These are phyloP conservation scores for Halocaridina rubra DNA, from an alignment of 2,888 invertebrate genomes.

Conservation along the genomic window DNA sequence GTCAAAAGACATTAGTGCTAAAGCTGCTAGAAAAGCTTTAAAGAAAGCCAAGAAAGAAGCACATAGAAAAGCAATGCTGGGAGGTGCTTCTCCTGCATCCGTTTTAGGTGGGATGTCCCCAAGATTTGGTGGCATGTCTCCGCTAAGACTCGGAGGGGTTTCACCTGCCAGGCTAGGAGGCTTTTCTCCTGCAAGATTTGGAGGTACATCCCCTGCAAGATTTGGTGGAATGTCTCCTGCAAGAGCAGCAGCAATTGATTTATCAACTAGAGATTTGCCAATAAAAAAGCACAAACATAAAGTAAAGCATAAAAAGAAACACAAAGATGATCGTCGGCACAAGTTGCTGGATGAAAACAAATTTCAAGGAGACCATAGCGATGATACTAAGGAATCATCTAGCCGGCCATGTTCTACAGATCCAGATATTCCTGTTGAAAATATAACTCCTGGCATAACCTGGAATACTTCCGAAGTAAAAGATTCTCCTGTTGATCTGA, in stretches of 20 bases:
- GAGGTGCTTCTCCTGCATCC: slow-evolving; percentile 66
- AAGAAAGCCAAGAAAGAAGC: slow-evolving; percentile 86
- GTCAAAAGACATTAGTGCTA: slow-evolving; percentile 73
- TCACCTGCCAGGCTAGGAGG: slow-evolving; percentile 54
- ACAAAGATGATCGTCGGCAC: slow-evolving; percentile 75
- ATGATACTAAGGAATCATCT: slow-evolving; percentile 25
- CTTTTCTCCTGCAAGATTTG: slow-evolving; percentile 53
- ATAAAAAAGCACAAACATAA: slow-evolving; percentile 72
- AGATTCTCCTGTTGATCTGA: slow-evolving; percentile 14
- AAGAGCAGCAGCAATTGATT: slow-evolving; percentile 46
- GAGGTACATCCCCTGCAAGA: slow-evolving; percentile 70
- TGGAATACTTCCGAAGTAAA: slow-evolving; percentile 31
- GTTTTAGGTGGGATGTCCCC: slow-evolving; percentile 64
- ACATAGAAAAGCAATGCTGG: slow-evolving; percentile 72
- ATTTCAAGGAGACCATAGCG: slow-evolving; percentile 63
- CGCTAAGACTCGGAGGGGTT: slow-evolving; percentile 52
- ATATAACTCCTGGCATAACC: slow-evolving; percentile 42
- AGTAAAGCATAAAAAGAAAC: slow-evolving; percentile 84
- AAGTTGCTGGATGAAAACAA: slow-evolving; percentile 65
- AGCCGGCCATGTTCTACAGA: slow-evolving; percentile 20
- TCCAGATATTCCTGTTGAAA: slow-evolving; percentile 50
- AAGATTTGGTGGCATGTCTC: slow-evolving; percentile 57
- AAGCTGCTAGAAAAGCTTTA: slow-evolving; percentile 80
- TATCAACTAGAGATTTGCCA: slow-evolving; percentile 44
- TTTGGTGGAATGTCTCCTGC: slow-evolving; percentile 69